Evolutionary conservation across 35 echinoderm and acorn worm species (phyloP).

Genomic region (Stichopus chloronotus): DNA sequence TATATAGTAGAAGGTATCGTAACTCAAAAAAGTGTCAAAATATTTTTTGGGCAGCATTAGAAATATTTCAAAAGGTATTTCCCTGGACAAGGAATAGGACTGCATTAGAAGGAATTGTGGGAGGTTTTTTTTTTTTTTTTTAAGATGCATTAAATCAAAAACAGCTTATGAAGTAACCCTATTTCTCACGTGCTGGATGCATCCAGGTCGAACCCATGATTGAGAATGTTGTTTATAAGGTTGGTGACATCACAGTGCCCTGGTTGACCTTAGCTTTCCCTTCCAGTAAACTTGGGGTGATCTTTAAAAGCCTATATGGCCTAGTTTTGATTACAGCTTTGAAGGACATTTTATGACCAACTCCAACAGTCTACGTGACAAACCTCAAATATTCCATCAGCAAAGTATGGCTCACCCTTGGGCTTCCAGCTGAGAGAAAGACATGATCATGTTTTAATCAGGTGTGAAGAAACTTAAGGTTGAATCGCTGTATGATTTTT

Average conservation of each 20-base stretch:
- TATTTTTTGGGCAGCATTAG: too few relatives aligned
- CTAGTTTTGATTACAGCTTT: neutral
- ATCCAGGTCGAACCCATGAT: neutral
- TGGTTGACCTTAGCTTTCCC: neutral
- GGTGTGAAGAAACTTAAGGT: too few relatives aligned
- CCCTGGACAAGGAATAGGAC: too few relatives aligned
- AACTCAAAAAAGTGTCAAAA: too few relatives aligned
- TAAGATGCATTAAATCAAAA: too few relatives aligned
- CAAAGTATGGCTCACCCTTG: neutral
- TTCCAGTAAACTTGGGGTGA: neutral
- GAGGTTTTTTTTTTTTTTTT: too few relatives aligned
- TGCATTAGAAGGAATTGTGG: too few relatives aligned
- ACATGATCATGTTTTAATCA: too few relatives aligned
- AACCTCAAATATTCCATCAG: neutral
- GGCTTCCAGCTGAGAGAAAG: neutral
- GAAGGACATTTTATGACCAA: constrained; percentile 24
- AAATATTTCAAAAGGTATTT: too few relatives aligned
- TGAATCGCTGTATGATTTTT: too few relatives aligned
- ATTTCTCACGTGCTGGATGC: neutral
- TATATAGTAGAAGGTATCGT: neutral
- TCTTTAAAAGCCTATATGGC: neutral
- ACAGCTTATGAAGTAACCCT: neutral
- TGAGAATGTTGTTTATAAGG: neutral
- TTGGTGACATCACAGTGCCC: neutral
- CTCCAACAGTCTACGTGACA: neutral